A percentile compares a stretch with the other conserved stretches of the same genome.
Evolutionary conservation across 2,797 vertebrate species (phyloP).

Genomic region (Manis crassicaudata): DNA sequence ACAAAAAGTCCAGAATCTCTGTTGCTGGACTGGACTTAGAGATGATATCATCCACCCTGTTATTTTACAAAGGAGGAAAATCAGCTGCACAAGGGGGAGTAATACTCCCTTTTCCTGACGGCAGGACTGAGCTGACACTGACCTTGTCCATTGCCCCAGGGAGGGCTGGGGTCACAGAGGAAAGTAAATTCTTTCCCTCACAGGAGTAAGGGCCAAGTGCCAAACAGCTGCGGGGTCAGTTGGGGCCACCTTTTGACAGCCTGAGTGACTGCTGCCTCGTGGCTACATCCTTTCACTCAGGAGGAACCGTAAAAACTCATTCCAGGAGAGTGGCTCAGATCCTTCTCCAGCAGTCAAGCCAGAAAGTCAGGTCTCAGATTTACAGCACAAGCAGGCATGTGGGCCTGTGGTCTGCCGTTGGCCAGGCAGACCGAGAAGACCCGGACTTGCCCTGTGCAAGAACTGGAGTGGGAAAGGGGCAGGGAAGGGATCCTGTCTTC

Average conservation of each 20-base stretch:
- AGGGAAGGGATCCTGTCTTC: neutral
- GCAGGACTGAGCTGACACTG: neutral
- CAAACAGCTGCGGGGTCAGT: conserved; percentile 36
- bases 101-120: neutral
- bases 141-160: neutral
- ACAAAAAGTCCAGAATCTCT: neutral
- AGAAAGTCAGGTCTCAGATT: neutral
- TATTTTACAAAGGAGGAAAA: neutral
- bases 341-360: neutral
- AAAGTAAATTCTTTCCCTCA: neutral
- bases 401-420: neutral
- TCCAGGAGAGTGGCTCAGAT: neutral
- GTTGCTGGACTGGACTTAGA: neutral
- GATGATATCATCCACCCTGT: neutral
- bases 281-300: neutral
- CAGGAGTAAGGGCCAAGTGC: neutral
- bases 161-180: neutral
- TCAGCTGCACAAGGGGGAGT: neutral
- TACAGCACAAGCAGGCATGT: neutral
- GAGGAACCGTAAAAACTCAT: neutral
- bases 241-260: conserved; percentile 5
- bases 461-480: no score
- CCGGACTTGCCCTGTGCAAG: neutral
- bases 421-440: neutral
- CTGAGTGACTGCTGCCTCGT: neutral